A percentile compares a stretch with the other conserved stretches of the same genome.
phyloP scores from a whole-genome alignment of 2,888 invertebrate species.

The Trichopoda pennipes region DNA sequence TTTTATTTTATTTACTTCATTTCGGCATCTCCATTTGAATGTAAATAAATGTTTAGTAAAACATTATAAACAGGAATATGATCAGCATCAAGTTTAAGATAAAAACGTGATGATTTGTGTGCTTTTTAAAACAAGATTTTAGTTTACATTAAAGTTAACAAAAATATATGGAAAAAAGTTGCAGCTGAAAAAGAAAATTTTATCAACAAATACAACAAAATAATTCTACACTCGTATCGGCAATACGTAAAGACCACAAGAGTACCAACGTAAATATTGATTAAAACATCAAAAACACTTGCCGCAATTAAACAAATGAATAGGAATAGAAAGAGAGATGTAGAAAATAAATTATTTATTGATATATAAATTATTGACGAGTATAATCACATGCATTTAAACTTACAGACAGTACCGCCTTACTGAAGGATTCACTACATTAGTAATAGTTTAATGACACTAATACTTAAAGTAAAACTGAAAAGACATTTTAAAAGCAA shows the following conservation, averaged over 20 bases:
- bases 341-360: slow-evolving; percentile 9
- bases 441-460: no score
- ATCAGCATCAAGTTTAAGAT: neutral
- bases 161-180: neutral
- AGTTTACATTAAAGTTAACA: slow-evolving; percentile 21
- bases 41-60: slow-evolving; percentile 49
- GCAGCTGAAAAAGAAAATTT: neutral
- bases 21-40: slow-evolving; percentile 53
- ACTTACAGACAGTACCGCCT: slow-evolving; percentile 22
- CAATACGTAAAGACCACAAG: neutral
- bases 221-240: slow-evolving; percentile 21
- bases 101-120: slow-evolving; percentile 38
- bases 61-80: slow-evolving; percentile 35
- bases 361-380: slow-evolving; percentile 39
- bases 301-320: slow-evolving; percentile 55
- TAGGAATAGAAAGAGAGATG: slow-evolving; percentile 11
- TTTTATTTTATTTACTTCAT: slow-evolving; percentile 25
- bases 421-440: neutral
- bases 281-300: slow-evolving; percentile 56
- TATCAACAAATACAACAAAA: neutral
- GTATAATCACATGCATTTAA: slow-evolving; percentile 6
- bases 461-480: no score
- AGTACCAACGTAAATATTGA: slow-evolving; percentile 49
- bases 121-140: slow-evolving; percentile 30
- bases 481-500: no score